Evolutionary conservation across 2,888 invertebrate species (phyloP).

Genomic region (Epistrophella euchroma): DNA sequence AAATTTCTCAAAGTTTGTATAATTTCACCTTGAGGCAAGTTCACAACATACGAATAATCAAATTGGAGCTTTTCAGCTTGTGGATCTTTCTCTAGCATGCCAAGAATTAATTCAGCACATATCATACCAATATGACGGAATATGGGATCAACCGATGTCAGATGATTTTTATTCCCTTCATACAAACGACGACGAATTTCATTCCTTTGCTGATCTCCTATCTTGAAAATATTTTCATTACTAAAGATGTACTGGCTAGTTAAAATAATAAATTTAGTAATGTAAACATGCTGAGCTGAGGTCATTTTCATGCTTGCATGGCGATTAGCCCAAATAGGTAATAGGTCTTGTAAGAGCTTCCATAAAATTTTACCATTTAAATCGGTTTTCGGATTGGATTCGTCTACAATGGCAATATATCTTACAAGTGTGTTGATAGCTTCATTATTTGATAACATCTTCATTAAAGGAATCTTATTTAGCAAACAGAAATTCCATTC

Average conservation of each 20-base stretch:
- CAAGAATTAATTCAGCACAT: constrained; percentile 87
- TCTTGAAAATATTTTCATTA: constrained; percentile 62
- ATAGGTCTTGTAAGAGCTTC: constrained; percentile 84
- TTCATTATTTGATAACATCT: constrained; percentile 84
- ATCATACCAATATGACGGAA: constrained; percentile 90
- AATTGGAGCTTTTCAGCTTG: constrained; percentile 87
- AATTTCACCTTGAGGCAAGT: constrained; percentile 84
- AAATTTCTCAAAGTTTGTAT: constrained; percentile 83
- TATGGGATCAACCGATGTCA: constrained; percentile 87
- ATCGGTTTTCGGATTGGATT: constrained; percentile 76
- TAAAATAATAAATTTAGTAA: constrained; percentile 88
- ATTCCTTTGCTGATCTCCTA: constrained; percentile 76
- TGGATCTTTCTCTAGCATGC: constrained; percentile 83
- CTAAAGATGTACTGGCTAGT: constrained; percentile 84
- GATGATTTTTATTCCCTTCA: constrained; percentile 88
- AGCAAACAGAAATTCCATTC: constrained; percentile 89
- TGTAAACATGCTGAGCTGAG: constrained; percentile 88
- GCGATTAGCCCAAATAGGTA: constrained; percentile 89
- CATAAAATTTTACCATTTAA: constrained; percentile 41
- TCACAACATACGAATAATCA: constrained; percentile 86
- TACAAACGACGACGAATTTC: constrained; percentile 84
- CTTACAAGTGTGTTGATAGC: constrained; percentile 87
- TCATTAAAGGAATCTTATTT: constrained; percentile 86
- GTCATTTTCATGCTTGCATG: constrained; percentile 87
- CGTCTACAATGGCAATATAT: constrained; percentile 85